phyloP scores from a whole-genome alignment of 2,113 vertebrate species.

The Progne subis region DNA sequence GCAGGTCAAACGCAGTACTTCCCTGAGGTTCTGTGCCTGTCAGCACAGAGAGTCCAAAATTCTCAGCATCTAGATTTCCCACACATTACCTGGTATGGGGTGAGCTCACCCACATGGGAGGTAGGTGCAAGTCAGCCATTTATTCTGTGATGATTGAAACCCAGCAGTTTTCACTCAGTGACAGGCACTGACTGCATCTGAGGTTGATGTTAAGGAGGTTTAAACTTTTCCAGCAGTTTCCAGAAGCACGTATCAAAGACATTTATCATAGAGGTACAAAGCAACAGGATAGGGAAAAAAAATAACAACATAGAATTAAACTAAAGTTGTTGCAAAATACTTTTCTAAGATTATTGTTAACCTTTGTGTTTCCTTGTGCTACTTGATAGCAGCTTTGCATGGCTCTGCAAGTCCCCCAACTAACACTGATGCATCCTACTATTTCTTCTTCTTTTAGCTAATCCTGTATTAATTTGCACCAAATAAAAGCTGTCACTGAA shows the following conservation, averaged over 20 bases:
- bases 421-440: not conserved
- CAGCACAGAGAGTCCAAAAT: too few relatives aligned
- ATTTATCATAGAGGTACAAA: not conserved
- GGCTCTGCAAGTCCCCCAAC: not conserved
- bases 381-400: not conserved
- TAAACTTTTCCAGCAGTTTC: not conserved
- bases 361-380: not conserved
- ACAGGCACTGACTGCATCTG: not conserved
- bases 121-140: not conserved
- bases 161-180: not conserved
- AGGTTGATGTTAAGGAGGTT: not conserved
- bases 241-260: not conserved
- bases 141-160: not conserved
- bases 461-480: not conserved
- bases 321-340: not conserved
- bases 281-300: not conserved
- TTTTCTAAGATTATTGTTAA: not conserved
- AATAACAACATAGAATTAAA: not conserved
- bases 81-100: not conserved
- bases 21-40: too few relatives aligned
- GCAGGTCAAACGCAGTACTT: too few relatives aligned
- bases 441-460: not conserved
- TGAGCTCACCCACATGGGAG: not conserved
- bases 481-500: not conserved
- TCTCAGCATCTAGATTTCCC: too few relatives aligned